Conservation (phyloP, 2,797 vertebrate genomes). For the Anabas testudineus region DNA sequence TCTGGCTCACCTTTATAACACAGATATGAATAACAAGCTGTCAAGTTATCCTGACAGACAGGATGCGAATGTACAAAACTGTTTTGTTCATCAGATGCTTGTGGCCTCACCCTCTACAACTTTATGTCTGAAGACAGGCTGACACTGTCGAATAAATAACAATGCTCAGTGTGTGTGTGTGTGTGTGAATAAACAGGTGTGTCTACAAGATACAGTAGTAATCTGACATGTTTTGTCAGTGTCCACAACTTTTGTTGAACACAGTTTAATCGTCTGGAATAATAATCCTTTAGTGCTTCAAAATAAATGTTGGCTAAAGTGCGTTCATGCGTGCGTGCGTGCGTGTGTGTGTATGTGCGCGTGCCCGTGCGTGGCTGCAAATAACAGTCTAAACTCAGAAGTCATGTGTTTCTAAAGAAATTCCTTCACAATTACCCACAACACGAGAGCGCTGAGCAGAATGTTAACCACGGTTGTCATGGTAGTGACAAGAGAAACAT, state of each 20-base stretch:
- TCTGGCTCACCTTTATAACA: too few relatives aligned
- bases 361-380: background rate
- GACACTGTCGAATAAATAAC: background rate
- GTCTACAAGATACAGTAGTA: slow-evolving; percentile 8
- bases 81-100: background rate
- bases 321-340: background rate
- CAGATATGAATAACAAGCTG: too few relatives aligned
- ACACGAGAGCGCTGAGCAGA: slow-evolving; percentile 24
- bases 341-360: background rate
- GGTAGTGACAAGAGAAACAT: slow-evolving; percentile 19
- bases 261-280: slow-evolving; percentile 37
- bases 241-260: slow-evolving; percentile 14
- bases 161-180: background rate
- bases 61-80: background rate
- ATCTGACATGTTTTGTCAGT: slow-evolving; percentile 30
- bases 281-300: slow-evolving; percentile 25
- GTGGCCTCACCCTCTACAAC: slow-evolving; percentile 8
- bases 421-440: slow-evolving; percentile 40
- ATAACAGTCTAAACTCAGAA: slow-evolving; percentile 13
- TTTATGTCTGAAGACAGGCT: background rate
- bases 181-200: background rate
- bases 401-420: slow-evolving; percentile 29
- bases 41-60: background rate
- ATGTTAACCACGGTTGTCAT: slow-evolving; percentile 34
- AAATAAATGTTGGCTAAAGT: slow-evolving; percentile 1